phyloP scores from a whole-genome alignment of 2,888 invertebrate genomes.

The Leucoma salicis region DNA sequence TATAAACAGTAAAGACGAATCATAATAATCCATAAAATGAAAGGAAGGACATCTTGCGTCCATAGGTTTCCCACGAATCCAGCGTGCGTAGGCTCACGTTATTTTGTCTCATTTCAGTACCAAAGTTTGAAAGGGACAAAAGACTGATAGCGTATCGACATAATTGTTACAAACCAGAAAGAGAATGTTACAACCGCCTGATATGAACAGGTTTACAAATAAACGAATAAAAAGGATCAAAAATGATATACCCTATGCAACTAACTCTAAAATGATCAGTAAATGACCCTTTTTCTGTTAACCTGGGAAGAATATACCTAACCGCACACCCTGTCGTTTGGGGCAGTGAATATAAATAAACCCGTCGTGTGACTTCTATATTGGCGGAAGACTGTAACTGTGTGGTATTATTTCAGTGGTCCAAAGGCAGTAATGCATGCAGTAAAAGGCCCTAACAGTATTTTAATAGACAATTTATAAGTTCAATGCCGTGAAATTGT shows the following conservation, averaged over 20 bases:
- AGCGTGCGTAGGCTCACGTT: constrained; percentile 41
- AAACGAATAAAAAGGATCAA: constrained; percentile 49
- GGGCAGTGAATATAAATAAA: too few species aligned
- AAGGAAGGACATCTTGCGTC: constrained; percentile 66
- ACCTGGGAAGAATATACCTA: too few species aligned
- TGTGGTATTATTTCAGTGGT: too few species aligned
- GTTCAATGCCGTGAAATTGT: constrained; percentile 6
- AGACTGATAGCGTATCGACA: constrained; percentile 16
- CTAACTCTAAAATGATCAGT: too few species aligned
- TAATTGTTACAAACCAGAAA: constrained; percentile 42
- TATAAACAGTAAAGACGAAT: constrained; percentile 55
- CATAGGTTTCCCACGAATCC: constrained; percentile 67
- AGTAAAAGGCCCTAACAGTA: not conserved
- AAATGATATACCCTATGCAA: too few species aligned
- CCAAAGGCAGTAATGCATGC: too few species aligned
- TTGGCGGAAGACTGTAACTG: too few species aligned
- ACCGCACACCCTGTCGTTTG: too few species aligned
- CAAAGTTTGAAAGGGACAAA: constrained; percentile 25
- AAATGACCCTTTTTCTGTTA: too few species aligned
- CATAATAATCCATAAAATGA: constrained; percentile 52
- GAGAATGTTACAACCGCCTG: constrained; percentile 56
- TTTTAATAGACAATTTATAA: not conserved
- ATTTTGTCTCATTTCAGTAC: constrained; percentile 40
- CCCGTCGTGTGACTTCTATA: too few species aligned
- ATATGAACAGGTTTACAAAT: constrained; percentile 47